phyloP scores from a whole-genome alignment of 2,113 vertebrate species.

The Macquaria australasica region DNA sequence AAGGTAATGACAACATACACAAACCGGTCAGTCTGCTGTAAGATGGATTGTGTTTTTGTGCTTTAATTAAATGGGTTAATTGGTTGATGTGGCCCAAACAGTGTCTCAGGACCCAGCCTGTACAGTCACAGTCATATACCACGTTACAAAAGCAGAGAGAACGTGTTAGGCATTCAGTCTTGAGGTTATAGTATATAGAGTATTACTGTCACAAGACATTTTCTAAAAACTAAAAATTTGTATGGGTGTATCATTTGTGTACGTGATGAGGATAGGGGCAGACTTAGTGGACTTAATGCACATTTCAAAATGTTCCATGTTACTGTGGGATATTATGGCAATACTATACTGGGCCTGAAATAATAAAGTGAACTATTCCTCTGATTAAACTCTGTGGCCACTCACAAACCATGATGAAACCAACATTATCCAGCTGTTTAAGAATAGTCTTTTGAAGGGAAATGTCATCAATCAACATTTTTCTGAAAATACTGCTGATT shows the following conservation, averaged over 20 bases:
- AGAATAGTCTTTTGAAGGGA: neutral
- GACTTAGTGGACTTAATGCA: neutral
- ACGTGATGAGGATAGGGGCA: neutral
- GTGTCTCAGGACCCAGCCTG: neutral
- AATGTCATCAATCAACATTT: neutral
- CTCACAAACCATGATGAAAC: neutral
- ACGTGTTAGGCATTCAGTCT: neutral
- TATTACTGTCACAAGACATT: neutral
- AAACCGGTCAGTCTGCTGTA: conserved; percentile 26
- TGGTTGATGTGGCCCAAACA: conserved; percentile 17
- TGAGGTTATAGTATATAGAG: too few relatives aligned
- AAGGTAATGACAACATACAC: conserved; percentile 38
- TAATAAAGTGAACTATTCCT: too few relatives aligned
- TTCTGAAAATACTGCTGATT: neutral
- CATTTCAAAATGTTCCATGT: neutral
- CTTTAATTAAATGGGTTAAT: conserved; percentile 27
- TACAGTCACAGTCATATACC: neutral
- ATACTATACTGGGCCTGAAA: neutral
- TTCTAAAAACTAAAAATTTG: neutral
- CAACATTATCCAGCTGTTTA: neutral
- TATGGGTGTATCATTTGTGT: neutral
- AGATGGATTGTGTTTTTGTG: conserved; percentile 20
- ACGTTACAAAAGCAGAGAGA: conserved; percentile 1
- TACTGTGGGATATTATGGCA: neutral
- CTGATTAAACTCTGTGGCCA: too few relatives aligned